These are phyloP conservation scores for Tauraco hartlaubi DNA, from an alignment of 2,797 vertebrate genomes.

Conservation along the genomic window DNA sequence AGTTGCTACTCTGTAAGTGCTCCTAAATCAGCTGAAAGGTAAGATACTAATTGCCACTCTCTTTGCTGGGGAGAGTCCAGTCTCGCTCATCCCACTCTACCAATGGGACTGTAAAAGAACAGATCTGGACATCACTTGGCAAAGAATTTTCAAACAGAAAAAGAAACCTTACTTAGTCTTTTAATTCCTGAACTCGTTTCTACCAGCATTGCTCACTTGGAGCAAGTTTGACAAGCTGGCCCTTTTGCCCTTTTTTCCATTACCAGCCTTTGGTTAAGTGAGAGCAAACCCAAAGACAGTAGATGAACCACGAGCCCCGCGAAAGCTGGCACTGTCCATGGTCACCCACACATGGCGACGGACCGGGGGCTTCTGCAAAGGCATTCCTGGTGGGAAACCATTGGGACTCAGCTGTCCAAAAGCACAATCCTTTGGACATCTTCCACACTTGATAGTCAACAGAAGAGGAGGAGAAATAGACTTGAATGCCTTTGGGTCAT, in stretches of 20 bases:
- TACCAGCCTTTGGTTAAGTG: neutral
- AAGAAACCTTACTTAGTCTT: neutral
- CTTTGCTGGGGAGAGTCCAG: neutral
- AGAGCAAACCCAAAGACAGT: neutral
- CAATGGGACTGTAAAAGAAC: neutral
- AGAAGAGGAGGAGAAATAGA: neutral
- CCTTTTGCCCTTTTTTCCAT: neutral
- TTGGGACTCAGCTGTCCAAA: neutral
- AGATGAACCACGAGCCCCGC: accelerated
- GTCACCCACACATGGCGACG: accelerated
- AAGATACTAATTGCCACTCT: neutral
- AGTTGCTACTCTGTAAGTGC: neutral
- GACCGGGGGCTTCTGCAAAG: neutral
- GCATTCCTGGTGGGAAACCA: neutral
- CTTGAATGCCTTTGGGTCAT: neutral
- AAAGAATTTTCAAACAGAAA: neutral
- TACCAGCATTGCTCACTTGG: neutral
- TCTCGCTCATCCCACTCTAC: accelerated
- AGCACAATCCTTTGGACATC: neutral
- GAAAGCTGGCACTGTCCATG: neutral
- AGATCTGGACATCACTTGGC: neutral
- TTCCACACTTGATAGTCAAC: accelerated
- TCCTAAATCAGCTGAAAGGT: neutral
- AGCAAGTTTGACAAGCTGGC: neutral
- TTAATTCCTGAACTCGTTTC: neutral